A percentile compares a stretch with the other conserved stretches of the same genome.
Evolutionary conservation across 2,797 vertebrate genomes (phyloP).

Genomic region (Moxostoma hubbsi): DNA sequence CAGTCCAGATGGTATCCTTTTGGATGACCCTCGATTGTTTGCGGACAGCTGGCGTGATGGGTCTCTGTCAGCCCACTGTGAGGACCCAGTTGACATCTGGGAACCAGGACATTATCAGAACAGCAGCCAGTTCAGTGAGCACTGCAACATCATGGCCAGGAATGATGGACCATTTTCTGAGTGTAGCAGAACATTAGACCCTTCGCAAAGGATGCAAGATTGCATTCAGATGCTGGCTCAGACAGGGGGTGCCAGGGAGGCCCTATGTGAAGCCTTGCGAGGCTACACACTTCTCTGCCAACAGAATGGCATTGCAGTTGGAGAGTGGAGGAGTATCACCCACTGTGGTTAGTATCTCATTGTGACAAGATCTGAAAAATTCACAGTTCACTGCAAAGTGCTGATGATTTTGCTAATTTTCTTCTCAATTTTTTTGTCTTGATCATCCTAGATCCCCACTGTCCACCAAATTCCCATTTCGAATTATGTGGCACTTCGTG

Average conservation of each 20-base stretch:
- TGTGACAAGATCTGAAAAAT: not conserved
- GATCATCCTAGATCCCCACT: slow-evolving; percentile 61
- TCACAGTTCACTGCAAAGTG: not conserved
- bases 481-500: slow-evolving; percentile 70
- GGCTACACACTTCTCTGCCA: slow-evolving; percentile 72
- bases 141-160: slow-evolving; percentile 64
- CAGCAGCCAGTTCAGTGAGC: slow-evolving; percentile 40
- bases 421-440: not conserved
- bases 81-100: slow-evolving; percentile 14
- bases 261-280: slow-evolving; percentile 64
- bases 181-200: slow-evolving; percentile 61
- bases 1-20: slow-evolving; percentile 52
- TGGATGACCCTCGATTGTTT: slow-evolving; percentile 58
- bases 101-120: slow-evolving; percentile 6
- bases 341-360: slow-evolving; percentile 67
- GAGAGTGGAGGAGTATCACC: slow-evolving; percentile 69
- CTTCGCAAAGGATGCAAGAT: slow-evolving; percentile 39
- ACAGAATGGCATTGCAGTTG: slow-evolving; percentile 56
- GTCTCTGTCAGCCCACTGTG: slow-evolving; percentile 57
- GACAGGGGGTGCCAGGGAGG: slow-evolving; percentile 54
- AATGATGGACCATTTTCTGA: slow-evolving; percentile 64
- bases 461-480: slow-evolving; percentile 71
- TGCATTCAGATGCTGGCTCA: slow-evolving; percentile 57
- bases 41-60: slow-evolving; percentile 67
- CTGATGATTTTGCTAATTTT: not conserved